Evolutionary conservation across 2,113 vertebrate genomes (phyloP).

Genomic region (Nanorana parkeri): DNA sequence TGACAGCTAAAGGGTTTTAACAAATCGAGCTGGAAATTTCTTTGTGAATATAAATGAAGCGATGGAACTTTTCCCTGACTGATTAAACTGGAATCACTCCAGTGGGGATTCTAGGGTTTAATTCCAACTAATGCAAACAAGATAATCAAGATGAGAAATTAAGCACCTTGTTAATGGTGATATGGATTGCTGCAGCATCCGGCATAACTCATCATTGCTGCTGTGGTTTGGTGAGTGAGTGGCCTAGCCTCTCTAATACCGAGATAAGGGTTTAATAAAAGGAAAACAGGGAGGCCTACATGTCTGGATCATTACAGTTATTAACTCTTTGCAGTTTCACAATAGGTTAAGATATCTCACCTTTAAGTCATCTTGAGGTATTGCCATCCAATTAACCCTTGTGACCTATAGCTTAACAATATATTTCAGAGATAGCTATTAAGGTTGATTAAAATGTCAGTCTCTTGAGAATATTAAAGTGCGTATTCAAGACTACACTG

Average conservation of each 20-base stretch:
- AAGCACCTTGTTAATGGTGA: slow-evolving; percentile 45
- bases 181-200: slow-evolving; percentile 50
- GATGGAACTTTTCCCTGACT: slow-evolving; percentile 31
- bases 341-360: background rate
- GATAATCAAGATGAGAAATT: slow-evolving; percentile 7
- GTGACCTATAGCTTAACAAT: slow-evolving; percentile 7
- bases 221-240: slow-evolving; percentile 19
- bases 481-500: background rate
- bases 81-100: slow-evolving; percentile 41
- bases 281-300: background rate
- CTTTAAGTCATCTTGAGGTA: background rate
- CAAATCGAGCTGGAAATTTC: slow-evolving; percentile 31
- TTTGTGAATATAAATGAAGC: slow-evolving; percentile 29
- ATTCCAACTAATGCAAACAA: background rate
- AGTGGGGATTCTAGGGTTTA: background rate
- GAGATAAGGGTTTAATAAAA: slow-evolving; percentile 34
- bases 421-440: slow-evolving; percentile 4
- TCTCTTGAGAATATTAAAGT: background rate
- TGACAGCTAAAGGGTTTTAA: slow-evolving; percentile 5
- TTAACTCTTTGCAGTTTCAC: slow-evolving; percentile 18
- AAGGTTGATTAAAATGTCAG: slow-evolving; percentile 8
- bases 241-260: slow-evolving; percentile 8
- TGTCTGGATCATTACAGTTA: background rate
- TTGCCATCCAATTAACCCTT: slow-evolving; percentile 18
- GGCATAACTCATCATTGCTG: slow-evolving; percentile 24